Evolutionary conservation across 1,140 invertebrate species (phyloP), one percentile per base, ranked within the genome.

Genomic region (Anastrepha ludens): DNA sequence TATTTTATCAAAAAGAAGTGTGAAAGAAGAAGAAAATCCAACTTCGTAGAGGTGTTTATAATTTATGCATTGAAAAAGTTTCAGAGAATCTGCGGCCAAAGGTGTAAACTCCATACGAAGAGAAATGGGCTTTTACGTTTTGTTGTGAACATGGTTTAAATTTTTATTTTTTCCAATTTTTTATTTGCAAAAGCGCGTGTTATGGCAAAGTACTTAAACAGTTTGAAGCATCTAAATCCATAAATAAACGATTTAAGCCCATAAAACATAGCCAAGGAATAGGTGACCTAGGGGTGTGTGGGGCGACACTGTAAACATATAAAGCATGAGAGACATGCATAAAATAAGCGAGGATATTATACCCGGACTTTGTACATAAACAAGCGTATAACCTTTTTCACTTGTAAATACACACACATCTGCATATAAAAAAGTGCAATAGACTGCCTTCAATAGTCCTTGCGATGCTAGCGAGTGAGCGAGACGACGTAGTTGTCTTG

Each of bases 1-100:
- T 50, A 85, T 9, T 50, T 50, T 15, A n/a, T 59, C 20, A 50
- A 15, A 85, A n/a, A 20, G 29, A 29, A 50, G 44, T 44, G 41
- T 47, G 8, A 3, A 41, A 64, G 29, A 41, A 86, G 5, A 60
- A 39, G 58, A 60, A 39, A 41, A 41, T 15, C 5, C 15, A 67
- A 70, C 64, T 47, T 67, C 2, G 8, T 4, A 64, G 60, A 87
- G 44, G 86, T 47, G 86, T 87, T 87, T 59, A 86, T 86, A 87
- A 87, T 67, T 65, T 87, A 87, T 87, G 41, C 86, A 87, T 87
- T 65, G 39, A 41, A 55, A 87, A 87, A 87, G 62, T 87, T 87
- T 20, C 64, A 87, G 47, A 86, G 29, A 58, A 60, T 62, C 20
- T 41, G 58, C 44, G 13, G 64, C 11, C 20, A 55, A 67, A 87